These are phyloP conservation scores for Sapajus apella DNA, from an alignment of 2,113 vertebrate genomes.

Conservation along the genomic window DNA sequence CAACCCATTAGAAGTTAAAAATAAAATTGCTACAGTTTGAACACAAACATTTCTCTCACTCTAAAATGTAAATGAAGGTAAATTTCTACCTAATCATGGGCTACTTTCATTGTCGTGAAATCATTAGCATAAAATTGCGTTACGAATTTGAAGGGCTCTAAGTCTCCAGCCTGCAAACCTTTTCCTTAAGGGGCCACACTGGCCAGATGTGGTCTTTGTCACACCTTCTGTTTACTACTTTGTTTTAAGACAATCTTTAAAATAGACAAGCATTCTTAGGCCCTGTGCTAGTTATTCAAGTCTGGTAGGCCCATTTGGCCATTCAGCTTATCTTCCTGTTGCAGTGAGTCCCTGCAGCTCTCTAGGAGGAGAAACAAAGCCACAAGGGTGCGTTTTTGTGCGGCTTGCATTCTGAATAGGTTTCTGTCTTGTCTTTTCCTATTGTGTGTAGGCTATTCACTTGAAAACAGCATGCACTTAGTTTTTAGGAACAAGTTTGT, in stretches of 20 bases:
- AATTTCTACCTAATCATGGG: not conserved
- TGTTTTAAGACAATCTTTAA: not conserved
- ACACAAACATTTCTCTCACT: not conserved
- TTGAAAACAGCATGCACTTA: not conserved
- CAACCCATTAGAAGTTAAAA: not conserved
- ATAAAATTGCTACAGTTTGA: not conserved
- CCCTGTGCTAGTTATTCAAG: not conserved
- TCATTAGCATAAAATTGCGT: not conserved
- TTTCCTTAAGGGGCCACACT: not conserved
- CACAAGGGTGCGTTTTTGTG: rapidly evolving
- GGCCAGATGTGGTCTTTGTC: not conserved
- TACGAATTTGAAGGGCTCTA: not conserved
- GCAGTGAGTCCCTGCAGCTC: not conserved
- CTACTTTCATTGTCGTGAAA: not conserved
- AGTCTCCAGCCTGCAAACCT: not conserved
- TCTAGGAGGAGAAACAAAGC: not conserved
- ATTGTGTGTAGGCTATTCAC: not conserved
- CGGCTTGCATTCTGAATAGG: not conserved
- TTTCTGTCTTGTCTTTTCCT: not conserved
- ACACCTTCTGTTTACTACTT: not conserved
- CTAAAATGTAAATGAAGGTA: not conserved
- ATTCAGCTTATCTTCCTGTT: not conserved
- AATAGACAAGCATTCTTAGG: not conserved
- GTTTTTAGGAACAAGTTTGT: conserved; percentile 2
- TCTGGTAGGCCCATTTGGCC: not conserved